Percentiles rank a stretch among this genome's conserved stretches.
phyloP scores from a whole-genome alignment of 1,140 invertebrate genomes.

The Drosophila sp. region DNA sequence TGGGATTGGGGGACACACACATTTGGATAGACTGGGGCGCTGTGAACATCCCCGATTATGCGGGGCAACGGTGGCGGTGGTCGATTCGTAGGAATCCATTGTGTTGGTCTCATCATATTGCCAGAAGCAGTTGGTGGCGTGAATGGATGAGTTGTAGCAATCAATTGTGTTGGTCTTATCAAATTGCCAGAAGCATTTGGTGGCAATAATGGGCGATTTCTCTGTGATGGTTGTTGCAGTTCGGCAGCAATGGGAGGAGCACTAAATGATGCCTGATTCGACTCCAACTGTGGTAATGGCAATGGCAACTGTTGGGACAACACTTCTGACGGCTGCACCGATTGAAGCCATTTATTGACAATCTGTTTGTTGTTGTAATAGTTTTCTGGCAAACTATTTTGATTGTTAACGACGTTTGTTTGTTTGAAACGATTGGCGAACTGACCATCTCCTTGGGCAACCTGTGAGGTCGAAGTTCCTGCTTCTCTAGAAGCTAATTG shows the following conservation, averaged over 20 bases:
- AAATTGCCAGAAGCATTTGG: too few species aligned
- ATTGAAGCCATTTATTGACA: constrained; percentile 35
- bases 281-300: not conserved
- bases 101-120: not conserved
- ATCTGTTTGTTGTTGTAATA: constrained; percentile 9
- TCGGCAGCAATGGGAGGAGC: not conserved
- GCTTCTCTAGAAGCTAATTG: too few species aligned
- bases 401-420: too few species aligned
- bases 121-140: not conserved
- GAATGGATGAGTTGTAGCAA: not conserved
- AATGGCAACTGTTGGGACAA: not conserved
- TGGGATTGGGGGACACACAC: not conserved
- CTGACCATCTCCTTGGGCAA: not conserved
- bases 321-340: not conserved
- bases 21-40: not conserved
- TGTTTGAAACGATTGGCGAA: too few species aligned
- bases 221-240: not conserved
- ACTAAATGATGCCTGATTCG: not conserved
- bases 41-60: not conserved
- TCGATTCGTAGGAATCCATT: not conserved
- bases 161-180: not conserved
- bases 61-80: not conserved
- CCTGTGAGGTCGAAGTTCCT: not conserved
- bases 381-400: not conserved
- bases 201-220: too few species aligned